Conservation (phyloP, 2,888 invertebrate species). For the Nemurella pictetii region DNA sequence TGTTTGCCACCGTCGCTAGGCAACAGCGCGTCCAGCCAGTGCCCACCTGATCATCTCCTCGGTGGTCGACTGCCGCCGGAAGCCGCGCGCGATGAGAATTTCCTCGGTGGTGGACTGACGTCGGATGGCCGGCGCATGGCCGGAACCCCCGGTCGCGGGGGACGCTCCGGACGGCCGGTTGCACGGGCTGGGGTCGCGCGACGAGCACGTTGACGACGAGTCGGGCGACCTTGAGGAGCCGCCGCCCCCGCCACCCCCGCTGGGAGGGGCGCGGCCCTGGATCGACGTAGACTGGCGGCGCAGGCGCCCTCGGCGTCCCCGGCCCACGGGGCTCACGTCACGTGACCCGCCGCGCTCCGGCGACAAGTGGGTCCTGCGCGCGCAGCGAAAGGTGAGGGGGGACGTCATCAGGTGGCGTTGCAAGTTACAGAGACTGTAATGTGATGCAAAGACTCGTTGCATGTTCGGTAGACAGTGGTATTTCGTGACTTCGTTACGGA, state of each 20-base stretch:
- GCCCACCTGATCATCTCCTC: constrained; percentile 78
- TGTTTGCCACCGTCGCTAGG: too few species aligned
- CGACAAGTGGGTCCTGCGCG: constrained; percentile 58
- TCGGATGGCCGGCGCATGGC: constrained; percentile 73
- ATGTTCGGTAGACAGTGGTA: too few species aligned
- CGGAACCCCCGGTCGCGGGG: constrained; percentile 51
- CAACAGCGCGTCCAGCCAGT: too few species aligned
- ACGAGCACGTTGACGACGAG: constrained; percentile 70
- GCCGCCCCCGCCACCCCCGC: constrained; percentile 48
- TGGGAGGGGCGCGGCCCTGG: constrained; percentile 55
- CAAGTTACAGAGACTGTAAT: too few species aligned
- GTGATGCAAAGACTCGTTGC: too few species aligned
- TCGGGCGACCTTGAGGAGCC: constrained; percentile 55
- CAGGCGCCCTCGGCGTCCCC: constrained; percentile 68
- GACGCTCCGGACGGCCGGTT: constrained; percentile 55
- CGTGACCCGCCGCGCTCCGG: constrained; percentile 75
- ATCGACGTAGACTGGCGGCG: constrained; percentile 81
- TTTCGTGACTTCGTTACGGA: too few species aligned
- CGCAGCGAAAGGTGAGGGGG: too few species aligned
- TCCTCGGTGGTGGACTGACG: constrained; percentile 91
- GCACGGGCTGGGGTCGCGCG: constrained; percentile 84
- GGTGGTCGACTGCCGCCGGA: constrained; percentile 86
- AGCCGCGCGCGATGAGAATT: constrained; percentile 86
- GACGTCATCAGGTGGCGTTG: too few species aligned
- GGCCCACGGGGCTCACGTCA: constrained; percentile 76